These are phyloP conservation scores for Dascillus cervinus DNA, from an alignment of 2,888 invertebrate species.

Conservation along the genomic window DNA sequence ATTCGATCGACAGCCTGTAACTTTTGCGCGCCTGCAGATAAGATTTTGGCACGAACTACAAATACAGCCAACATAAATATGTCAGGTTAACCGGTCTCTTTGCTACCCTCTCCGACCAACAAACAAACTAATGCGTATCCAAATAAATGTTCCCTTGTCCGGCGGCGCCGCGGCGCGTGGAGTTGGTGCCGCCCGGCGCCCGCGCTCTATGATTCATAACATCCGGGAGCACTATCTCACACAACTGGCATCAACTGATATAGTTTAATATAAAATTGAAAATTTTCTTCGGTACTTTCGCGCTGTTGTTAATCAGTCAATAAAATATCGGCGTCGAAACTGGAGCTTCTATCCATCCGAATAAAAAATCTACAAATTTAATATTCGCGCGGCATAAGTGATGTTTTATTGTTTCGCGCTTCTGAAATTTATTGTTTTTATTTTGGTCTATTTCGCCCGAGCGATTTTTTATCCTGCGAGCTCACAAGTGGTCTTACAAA, in stretches of 20 bases:
- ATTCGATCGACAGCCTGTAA: slow-evolving; percentile 1
- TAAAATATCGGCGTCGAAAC: slow-evolving; percentile 6
- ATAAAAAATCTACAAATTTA: too few relatives aligned
- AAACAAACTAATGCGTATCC: slow-evolving; percentile 25
- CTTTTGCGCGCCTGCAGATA: neutral
- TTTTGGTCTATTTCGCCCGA: too few relatives aligned
- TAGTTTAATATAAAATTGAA: slow-evolving; percentile 17
- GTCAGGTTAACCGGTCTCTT: slow-evolving; percentile 12
- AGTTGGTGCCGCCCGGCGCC: slow-evolving; percentile 15
- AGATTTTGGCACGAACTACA: neutral
- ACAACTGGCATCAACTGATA: slow-evolving; percentile 14
- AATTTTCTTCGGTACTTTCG: slow-evolving; percentile 16
- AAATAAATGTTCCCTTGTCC: slow-evolving; percentile 21
- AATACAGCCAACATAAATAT: slow-evolving; percentile 8
- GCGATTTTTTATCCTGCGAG: too few relatives aligned
- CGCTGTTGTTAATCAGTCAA: slow-evolving; percentile 5
- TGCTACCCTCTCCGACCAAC: slow-evolving; percentile 13
- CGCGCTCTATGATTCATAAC: slow-evolving; percentile 21
- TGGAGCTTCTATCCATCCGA: too few relatives aligned
- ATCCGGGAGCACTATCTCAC: slow-evolving; percentile 12
- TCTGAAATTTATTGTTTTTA: too few relatives aligned
- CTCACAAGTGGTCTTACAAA: too few relatives aligned
- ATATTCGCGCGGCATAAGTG: too few relatives aligned
- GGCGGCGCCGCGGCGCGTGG: slow-evolving; percentile 18
- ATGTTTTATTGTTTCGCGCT: too few relatives aligned